phyloP scores from a whole-genome alignment of 2,888 invertebrate genomes.

The Andricus quercusramuli region DNA sequence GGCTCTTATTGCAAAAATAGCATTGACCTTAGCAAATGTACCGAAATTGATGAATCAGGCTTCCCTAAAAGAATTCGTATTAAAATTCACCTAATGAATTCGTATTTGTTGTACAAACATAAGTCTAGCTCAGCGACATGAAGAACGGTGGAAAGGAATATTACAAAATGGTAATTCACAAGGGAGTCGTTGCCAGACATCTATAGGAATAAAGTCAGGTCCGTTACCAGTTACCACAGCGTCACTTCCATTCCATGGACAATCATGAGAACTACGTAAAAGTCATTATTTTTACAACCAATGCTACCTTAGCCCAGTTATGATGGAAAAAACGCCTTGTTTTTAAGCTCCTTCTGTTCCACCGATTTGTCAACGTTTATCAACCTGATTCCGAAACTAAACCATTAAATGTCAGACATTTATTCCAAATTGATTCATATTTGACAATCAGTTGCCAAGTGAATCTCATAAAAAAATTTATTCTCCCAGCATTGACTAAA shows the following conservation, averaged over 20 bases:
- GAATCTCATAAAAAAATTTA: too few species aligned
- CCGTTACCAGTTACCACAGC: too few species aligned
- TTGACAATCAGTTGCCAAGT: too few species aligned
- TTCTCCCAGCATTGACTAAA: neutral
- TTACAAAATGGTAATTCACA: neutral
- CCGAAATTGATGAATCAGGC: too few species aligned
- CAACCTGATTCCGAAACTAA: constrained; percentile 13
- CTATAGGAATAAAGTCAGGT: neutral
- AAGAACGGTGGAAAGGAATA: neutral
- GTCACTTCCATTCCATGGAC: neutral
- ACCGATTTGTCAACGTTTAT: constrained; percentile 22
- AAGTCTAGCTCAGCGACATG: neutral
- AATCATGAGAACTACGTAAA: constrained; percentile 46
- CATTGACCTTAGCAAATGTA: too few species aligned
- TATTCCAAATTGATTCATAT: too few species aligned
- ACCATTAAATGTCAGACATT: neutral
- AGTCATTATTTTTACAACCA: constrained; percentile 57
- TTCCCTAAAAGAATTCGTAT: too few species aligned
- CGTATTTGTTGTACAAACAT: neutral
- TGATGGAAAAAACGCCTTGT: constrained; percentile 26
- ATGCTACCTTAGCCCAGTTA: constrained; percentile 58
- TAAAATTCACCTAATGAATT: neutral
- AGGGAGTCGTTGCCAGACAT: neutral
- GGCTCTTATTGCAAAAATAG: too few species aligned
- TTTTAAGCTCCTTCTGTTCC: neutral